A percentile compares a stretch with the other conserved stretches of the same genome.
Conservation (phyloP, 2,797 vertebrate species). For the Chrosomus eos region DNA sequence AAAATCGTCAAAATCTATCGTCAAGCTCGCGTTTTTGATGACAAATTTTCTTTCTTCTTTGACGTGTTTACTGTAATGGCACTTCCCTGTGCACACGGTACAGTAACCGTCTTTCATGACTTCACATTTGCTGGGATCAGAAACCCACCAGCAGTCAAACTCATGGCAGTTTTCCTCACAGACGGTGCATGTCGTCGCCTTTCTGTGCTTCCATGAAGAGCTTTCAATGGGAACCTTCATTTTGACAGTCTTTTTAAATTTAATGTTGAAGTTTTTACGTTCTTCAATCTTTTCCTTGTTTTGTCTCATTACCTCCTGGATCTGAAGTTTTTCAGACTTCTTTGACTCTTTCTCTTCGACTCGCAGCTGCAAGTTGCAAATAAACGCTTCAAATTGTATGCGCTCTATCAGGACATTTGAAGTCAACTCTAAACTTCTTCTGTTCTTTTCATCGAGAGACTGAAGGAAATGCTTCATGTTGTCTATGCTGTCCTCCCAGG, state of each 20-base stretch:
- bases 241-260: neutral
- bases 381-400: neutral
- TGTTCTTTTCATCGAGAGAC: neutral
- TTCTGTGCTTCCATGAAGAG: too few relatives aligned
- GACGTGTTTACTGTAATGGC: too few relatives aligned
- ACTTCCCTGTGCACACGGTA: too few relatives aligned
- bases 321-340: neutral
- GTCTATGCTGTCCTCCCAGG: neutral
- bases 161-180: too few relatives aligned
- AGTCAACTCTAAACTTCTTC: neutral
- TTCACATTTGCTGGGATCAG: too few relatives aligned
- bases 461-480: accelerated
- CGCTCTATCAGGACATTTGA: neutral
- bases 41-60: too few relatives aligned
- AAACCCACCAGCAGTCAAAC: too few relatives aligned
- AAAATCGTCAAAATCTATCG: too few relatives aligned
- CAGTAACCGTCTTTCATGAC: too few relatives aligned
- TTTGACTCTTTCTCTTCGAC: neutral
- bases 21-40: too few relatives aligned
- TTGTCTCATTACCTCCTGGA: neutral
- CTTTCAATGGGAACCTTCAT: too few relatives aligned
- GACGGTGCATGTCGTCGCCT: too few relatives aligned
- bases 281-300: neutral
- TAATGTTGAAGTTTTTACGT: neutral
- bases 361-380: neutral